Base-by-base conservation (phyloP, 2,797 vertebrate species). In the Falco rusticolus region DNA sequence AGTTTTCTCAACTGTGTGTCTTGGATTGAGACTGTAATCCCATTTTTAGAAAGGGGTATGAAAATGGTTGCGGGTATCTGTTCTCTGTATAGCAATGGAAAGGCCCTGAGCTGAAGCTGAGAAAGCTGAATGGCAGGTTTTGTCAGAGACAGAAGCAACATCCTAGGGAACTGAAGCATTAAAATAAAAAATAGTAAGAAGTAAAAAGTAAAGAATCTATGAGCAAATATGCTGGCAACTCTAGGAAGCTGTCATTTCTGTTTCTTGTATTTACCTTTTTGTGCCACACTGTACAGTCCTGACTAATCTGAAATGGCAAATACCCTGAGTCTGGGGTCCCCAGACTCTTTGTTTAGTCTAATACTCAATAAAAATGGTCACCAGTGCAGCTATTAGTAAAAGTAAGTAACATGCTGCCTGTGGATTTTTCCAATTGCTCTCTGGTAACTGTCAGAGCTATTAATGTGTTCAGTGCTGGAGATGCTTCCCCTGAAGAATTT, bases 401-500 rank as follows among this genome's bases (percentile, higher is more conserved):
- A 87, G 53, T 85, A 94, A 94, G 69, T 69, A 94, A 89, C 86
- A 64, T 18, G 34, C 39, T 93, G 33, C 81, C 82, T 93, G 87
- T 89, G 64, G 76, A 83, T 90, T 95, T 95, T 92, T 76, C 86
- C 92, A 92, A 25, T 90, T 94, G 84, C 84, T 93, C 70, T 90
- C 68, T 74, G 84, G 75, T 83, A 92, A 79, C 89, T 92, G 87
- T 85, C 95, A 94, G 70, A 94, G n/a, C 85, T 95, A 87, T 92
- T 94, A 91, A 87, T 92, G 69, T 61, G 41, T 88, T 95, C 89
- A 39, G 63, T 91, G 79, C 63, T 65, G 75, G 47, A 6, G 86
- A 93, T 85, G 63, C 24, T 91, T 90, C 70, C 94, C 87, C 91
- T 86, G 28, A 91, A 95, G 92, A 96, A 90, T 94, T 96, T 80